phyloP scores from a whole-genome alignment of 2,113 vertebrate genomes.

The Zosterops hypoxanthus region DNA sequence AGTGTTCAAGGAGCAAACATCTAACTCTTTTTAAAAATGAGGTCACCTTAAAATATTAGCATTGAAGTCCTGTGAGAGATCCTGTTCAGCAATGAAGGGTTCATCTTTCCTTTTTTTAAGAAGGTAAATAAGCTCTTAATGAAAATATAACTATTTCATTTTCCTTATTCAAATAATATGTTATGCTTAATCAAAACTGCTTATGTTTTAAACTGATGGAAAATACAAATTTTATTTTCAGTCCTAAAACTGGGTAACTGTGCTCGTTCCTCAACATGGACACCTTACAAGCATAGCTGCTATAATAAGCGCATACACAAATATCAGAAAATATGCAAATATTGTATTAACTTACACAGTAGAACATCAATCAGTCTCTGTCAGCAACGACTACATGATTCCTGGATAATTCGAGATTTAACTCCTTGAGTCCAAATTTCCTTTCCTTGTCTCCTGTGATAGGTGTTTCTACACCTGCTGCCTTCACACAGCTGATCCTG shows the following conservation, averaged over 20 bases:
- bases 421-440: not conserved
- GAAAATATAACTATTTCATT: not conserved
- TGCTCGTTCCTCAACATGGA: not conserved
- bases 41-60: not conserved
- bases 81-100: not conserved
- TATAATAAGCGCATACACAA: not conserved
- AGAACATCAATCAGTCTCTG: not conserved
- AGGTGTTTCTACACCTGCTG: not conserved
- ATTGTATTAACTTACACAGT: not conserved
- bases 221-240: not conserved
- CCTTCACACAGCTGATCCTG: not conserved
- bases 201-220: not conserved
- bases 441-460: not conserved
- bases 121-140: not conserved
- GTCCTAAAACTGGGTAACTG: not conserved
- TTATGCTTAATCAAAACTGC: not conserved
- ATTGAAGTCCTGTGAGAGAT: not conserved
- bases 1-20: not conserved
- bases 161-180: not conserved
- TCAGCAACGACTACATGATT: not conserved
- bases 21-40: not conserved
- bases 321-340: not conserved
- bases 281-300: not conserved
- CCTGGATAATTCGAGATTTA: not conserved
- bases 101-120: not conserved